phyloP scores from a whole-genome alignment of 2,113 vertebrate genomes.

The Sorex araneus region DNA sequence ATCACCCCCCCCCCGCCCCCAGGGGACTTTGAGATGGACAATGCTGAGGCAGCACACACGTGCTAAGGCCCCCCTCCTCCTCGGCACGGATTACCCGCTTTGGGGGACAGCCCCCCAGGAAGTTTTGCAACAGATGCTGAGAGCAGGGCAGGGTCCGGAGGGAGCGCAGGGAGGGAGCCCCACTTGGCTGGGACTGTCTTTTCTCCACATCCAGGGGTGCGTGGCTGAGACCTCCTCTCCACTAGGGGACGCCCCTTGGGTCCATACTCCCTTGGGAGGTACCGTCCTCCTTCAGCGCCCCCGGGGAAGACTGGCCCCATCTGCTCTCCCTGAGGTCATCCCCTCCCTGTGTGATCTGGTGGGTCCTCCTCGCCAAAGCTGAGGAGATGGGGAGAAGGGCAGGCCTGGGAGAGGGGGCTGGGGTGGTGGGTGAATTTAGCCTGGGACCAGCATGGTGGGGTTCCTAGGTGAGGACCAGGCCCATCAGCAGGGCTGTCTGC shows the following conservation, averaged over 20 bases:
- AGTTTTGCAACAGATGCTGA: too few relatives aligned
- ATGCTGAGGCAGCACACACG: background rate
- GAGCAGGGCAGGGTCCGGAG: background rate
- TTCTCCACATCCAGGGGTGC: background rate
- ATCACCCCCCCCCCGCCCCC: too few relatives aligned
- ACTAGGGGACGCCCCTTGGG: too few relatives aligned
- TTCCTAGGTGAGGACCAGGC: constrained; percentile 5
- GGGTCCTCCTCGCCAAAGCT: background rate
- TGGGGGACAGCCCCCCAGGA: background rate
- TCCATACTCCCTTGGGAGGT: too few relatives aligned
- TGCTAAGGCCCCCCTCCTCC: background rate
- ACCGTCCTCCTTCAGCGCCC: too few relatives aligned
- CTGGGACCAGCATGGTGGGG: background rate
- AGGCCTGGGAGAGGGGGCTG: background rate
- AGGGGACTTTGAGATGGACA: too few relatives aligned
- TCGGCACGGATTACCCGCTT: background rate
- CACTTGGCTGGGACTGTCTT: background rate
- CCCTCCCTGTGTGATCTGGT: fast-evolving
- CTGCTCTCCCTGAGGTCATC: too few relatives aligned
- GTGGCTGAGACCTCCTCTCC: too few relatives aligned
- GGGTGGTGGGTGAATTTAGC: background rate
- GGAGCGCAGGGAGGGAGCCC: too few relatives aligned
- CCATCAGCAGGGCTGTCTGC: background rate
- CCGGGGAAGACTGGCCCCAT: too few relatives aligned
- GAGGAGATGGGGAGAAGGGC: background rate